A percentile compares a stretch with the other conserved stretches of the same genome.
Evolutionary conservation across 2,113 vertebrate genomes (phyloP).

Genomic region (Cinclus cinclus): DNA sequence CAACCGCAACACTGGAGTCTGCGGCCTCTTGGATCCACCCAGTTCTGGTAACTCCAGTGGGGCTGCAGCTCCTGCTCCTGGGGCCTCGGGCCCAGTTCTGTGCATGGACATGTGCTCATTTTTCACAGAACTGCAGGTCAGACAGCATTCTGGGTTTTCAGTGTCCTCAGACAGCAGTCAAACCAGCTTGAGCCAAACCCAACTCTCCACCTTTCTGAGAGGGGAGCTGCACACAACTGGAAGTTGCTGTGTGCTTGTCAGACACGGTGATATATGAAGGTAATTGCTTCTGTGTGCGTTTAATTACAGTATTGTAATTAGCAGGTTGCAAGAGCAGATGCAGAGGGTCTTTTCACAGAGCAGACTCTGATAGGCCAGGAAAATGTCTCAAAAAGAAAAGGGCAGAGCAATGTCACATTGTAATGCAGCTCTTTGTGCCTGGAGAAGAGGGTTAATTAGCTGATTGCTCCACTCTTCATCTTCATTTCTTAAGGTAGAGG

Average conservation of each 20-base stretch:
- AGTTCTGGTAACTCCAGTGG: neutral
- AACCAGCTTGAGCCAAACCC: neutral
- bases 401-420: conserved; percentile 60
- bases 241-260: conserved; percentile 21
- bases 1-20: fast-evolving
- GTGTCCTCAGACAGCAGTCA: neutral
- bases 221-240: neutral
- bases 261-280: conserved; percentile 50
- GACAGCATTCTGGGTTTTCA: neutral
- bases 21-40: too few species aligned
- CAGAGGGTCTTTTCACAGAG: conserved; percentile 40
- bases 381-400: conserved; percentile 55
- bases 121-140: neutral
- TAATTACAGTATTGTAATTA: conserved; percentile 71
- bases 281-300: conserved; percentile 46
- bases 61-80: neutral
- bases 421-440: conserved; percentile 32
- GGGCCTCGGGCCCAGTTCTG: fast-evolving
- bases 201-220: neutral
- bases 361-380: conserved; percentile 37
- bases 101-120: fast-evolving
- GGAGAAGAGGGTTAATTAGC: conserved; percentile 60
- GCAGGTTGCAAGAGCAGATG: conserved; percentile 62
- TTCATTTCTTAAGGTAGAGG: conserved; percentile 34
- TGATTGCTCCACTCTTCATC: conserved; percentile 39